phyloP scores from a whole-genome alignment of 1,140 invertebrate species.

The Pachyrhynchus sulphureomaculatus region DNA sequence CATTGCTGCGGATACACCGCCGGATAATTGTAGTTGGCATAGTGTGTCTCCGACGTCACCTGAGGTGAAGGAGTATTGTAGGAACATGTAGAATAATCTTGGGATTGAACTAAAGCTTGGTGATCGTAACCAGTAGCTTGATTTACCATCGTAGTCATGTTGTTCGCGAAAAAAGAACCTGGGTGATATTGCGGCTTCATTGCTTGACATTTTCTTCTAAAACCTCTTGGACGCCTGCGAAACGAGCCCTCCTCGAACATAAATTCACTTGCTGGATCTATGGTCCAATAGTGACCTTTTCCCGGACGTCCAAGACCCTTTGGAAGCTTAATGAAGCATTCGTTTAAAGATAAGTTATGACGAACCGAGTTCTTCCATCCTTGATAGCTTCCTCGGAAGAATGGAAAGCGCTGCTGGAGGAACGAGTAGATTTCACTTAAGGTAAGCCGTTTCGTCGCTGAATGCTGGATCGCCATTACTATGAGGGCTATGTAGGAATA shows the following conservation, averaged over 20 bases:
- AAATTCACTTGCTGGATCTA: conserved; percentile 91
- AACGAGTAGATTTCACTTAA: conserved; percentile 90
- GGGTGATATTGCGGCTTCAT: conserved; percentile 50
- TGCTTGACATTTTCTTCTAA: conserved; percentile 81
- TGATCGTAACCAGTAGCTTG: conserved; percentile 43
- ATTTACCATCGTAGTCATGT: conserved; percentile 44
- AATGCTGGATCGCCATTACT: conserved; percentile 95
- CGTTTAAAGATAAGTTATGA: conserved; percentile 95
- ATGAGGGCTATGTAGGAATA: conserved; percentile 97
- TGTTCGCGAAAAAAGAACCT: conserved; percentile 43
- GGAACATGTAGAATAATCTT: conserved; percentile 48
- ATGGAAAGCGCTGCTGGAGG: conserved; percentile 73
- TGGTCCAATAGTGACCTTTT: conserved; percentile 98
- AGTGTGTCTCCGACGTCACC: conserved; percentile 40
- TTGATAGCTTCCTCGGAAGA: conserved; percentile 92
- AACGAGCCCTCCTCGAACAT: conserved; percentile 98
- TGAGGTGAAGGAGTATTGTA: conserved; percentile 43
- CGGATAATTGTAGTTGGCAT: conserved; percentile 45
- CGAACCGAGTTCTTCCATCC: conserved; percentile 99
- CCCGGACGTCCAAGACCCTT: conserved; percentile 88
- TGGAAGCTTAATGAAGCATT: conserved; percentile 88
- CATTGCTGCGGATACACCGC: conserved; percentile 45
- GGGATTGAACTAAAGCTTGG: conserved; percentile 42
- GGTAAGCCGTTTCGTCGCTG: conserved; percentile 81
- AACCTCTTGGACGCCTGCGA: conserved; percentile 87